Conservation (phyloP, 2,113 vertebrate genomes). For the Callipepla californica region DNA sequence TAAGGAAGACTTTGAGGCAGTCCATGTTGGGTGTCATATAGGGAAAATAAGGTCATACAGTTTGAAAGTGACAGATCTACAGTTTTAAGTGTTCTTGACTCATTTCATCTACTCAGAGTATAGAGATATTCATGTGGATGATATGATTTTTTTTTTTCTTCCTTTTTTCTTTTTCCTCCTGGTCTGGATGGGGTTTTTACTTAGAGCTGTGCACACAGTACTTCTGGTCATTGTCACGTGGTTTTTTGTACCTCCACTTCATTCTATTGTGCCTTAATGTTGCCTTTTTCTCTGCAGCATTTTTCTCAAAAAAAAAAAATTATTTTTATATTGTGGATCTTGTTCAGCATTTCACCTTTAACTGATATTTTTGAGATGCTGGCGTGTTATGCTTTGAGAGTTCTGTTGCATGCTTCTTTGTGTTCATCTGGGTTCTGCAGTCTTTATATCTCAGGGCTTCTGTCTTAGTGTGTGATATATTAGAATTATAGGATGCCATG, state of each 20-base stretch:
- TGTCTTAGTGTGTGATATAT: background rate
- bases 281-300: background rate
- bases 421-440: constrained; percentile 1
- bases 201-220: background rate
- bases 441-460: constrained; percentile 31
- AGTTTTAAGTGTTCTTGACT: constrained; percentile 8
- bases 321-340: background rate
- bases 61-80: background rate
- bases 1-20: background rate
- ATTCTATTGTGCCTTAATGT: background rate
- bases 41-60: background rate
- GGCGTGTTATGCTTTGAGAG: background rate
- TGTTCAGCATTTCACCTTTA: background rate
- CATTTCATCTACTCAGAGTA: background rate
- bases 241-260: background rate
- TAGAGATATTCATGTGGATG: background rate
- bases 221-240: background rate
- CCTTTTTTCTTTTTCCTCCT: background rate
- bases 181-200: background rate
- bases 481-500: background rate
- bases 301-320: background rate
- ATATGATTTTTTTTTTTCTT: background rate
- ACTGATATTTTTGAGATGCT: background rate
- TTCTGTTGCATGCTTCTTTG: background rate
- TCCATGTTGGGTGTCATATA: background rate